These are phyloP conservation scores for Mellivora capensis DNA, from an alignment of 2,113 vertebrate genomes.

Conservation along the genomic window DNA sequence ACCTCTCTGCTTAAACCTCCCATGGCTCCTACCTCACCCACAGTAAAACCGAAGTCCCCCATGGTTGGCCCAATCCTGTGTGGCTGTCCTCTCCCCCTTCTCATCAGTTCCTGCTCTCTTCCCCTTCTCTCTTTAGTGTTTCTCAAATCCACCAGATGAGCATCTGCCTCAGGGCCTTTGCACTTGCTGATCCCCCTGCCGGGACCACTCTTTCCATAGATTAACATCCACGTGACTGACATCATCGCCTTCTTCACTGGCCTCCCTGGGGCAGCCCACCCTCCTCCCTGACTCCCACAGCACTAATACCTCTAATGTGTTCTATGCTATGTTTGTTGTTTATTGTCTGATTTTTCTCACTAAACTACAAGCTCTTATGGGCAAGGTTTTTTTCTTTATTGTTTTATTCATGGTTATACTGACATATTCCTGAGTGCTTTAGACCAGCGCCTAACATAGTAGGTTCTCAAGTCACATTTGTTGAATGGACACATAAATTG, in stretches of 20 bases:
- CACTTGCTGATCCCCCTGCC: neutral
- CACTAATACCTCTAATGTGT: neutral
- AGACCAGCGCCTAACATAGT: too few species aligned
- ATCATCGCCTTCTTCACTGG: neutral
- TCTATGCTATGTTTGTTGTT: rapidly evolving
- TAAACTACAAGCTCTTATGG: neutral
- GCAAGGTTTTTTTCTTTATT: neutral
- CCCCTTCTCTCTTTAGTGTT: neutral
- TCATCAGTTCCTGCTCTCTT: neutral
- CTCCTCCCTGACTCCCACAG: neutral
- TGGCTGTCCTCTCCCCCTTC: too few species aligned
- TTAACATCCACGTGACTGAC: rapidly evolving
- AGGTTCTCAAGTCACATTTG: neutral
- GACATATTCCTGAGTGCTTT: too few species aligned
- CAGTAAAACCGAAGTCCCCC: neutral
- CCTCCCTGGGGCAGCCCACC: rapidly evolving
- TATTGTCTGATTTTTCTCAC: neutral
- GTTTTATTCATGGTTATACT: neutral
- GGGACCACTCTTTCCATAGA: neutral
- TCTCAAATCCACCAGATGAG: neutral
- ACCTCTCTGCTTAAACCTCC: neutral
- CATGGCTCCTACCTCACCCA: neutral
- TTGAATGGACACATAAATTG: neutral
- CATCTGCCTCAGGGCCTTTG: neutral
- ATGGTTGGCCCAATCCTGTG: rapidly evolving